Evolutionary conservation across 2,113 vertebrate species (phyloP).

Genomic region (Himantopus leucocephalus): DNA sequence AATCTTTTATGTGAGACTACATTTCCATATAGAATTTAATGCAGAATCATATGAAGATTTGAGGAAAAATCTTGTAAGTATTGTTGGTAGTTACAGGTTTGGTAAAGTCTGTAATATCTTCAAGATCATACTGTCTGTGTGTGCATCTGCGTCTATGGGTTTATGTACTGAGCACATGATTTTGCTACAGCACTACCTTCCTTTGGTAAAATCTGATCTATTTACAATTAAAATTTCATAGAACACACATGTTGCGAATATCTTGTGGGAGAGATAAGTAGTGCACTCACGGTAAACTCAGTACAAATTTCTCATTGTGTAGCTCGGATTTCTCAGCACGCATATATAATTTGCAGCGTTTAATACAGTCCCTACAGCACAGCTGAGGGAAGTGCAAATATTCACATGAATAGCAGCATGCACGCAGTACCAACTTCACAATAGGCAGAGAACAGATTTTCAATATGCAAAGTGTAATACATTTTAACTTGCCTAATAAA

Average conservation of each 20-base stretch:
- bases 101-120: neutral
- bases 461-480: neutral
- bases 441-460: neutral
- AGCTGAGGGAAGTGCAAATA: neutral
- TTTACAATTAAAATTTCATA: neutral
- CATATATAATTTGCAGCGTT: neutral
- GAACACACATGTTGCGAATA: neutral
- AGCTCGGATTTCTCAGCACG: neutral
- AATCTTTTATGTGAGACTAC: neutral
- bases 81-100: neutral
- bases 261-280: neutral
- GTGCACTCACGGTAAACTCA: neutral
- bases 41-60: neutral
- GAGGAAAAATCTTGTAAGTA: neutral
- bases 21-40: neutral
- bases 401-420: neutral
- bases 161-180: neutral
- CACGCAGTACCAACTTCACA: neutral
- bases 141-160: neutral
- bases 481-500: neutral
- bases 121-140: neutral
- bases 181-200: neutral
- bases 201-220: neutral
- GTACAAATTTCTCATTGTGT: neutral
- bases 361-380: neutral